Conservation (phyloP, 1,140 invertebrate species). For the Bombus ignitus region DNA sequence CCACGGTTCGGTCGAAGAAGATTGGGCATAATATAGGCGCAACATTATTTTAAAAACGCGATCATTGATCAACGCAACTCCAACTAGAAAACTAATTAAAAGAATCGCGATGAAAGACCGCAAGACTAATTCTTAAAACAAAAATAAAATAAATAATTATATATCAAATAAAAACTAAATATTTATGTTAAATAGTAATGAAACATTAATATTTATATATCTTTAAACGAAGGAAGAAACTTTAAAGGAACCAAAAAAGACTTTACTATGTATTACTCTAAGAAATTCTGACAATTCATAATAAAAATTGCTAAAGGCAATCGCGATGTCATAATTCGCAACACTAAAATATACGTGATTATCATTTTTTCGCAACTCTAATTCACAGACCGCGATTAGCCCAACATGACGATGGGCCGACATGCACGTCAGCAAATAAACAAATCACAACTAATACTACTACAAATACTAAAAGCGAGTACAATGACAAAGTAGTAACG, state of each 20-base stretch:
- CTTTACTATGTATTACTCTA: too few species aligned
- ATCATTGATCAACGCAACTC: background rate
- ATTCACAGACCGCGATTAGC: too few species aligned
- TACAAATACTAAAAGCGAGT: too few species aligned
- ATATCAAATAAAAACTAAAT: background rate
- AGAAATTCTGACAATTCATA: background rate
- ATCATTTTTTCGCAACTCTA: too few species aligned
- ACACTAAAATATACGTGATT: too few species aligned
- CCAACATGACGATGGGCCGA: too few species aligned
- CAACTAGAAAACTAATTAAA: background rate
- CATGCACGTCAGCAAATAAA: too few species aligned
- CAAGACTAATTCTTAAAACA: too few species aligned
- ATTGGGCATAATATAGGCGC: background rate
- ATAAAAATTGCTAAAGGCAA: background rate
- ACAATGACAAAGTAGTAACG: too few species aligned
- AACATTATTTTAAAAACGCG: background rate
- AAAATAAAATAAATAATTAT: too few species aligned
- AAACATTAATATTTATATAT: background rate
- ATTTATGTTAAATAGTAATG: background rate
- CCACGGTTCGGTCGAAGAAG: background rate
- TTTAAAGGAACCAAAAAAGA: background rate
- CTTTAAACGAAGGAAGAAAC: background rate
- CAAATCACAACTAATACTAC: too few species aligned
- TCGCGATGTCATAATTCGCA: background rate
- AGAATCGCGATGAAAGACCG: too few species aligned